phyloP scores from a whole-genome alignment of 1,140 invertebrate genomes.

The Trichomalopsis sarcophagae region DNA sequence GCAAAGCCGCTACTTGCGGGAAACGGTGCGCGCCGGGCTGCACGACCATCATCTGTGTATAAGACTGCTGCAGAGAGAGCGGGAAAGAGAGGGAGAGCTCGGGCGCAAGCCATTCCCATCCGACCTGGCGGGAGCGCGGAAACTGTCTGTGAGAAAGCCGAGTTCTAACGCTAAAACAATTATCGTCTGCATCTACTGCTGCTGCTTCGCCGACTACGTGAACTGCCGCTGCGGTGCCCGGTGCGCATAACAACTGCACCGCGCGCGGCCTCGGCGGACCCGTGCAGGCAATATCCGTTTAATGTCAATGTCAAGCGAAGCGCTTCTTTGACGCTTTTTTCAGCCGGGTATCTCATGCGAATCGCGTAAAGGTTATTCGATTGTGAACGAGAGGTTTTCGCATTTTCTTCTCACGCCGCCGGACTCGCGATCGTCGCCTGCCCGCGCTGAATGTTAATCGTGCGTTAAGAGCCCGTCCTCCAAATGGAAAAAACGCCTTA shows the following conservation, averaged over 20 bases:
- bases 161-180: constrained; percentile 52
- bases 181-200: constrained; percentile 30
- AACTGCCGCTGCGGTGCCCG: neutral
- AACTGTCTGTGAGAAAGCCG: constrained; percentile 60
- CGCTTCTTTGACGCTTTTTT: neutral
- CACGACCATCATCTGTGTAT: neutral
- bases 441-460: no score
- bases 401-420: neutral
- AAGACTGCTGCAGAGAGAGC: no score
- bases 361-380: neutral
- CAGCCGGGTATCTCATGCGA: neutral
- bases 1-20: constrained; percentile 66
- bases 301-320: constrained; percentile 31
- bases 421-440: neutral
- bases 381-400: neutral
- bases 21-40: constrained; percentile 48
- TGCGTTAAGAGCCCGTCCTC: no score
- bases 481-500: neutral
- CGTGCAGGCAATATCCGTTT: constrained; percentile 21
- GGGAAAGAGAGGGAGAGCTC: neutral
- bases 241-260: constrained; percentile 1
- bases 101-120: constrained; percentile 39
- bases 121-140: constrained; percentile 45
- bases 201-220: neutral
- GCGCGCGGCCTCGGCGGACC: neutral